Base-by-base conservation (phyloP, 2,888 invertebrate genomes). In the Dorcus parallelipipedus region DNA sequence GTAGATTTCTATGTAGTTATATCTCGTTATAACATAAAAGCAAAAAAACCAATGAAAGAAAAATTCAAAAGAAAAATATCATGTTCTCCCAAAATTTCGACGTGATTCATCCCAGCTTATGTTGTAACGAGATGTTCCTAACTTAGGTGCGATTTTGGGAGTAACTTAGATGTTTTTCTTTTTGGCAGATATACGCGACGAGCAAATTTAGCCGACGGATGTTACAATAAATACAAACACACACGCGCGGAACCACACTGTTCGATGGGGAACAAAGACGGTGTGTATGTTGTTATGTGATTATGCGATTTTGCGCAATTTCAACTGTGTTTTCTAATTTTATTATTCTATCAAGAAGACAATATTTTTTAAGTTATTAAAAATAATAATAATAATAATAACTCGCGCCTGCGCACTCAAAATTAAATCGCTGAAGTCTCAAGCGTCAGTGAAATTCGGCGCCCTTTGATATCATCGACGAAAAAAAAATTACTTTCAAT, bases 141-240 rank as follows among this genome's bases (percentile, higher is more conserved):
- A 47, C 20, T 20, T 53, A 38, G 52, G 40, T n/a, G 38, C 20
- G 39, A 26, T 40, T 49, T 55, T 55, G 78, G 79, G 78, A 78
- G 78, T 78, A 67, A 72, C 68, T 60, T 72, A 79, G 81, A 82
- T 81, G 78, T 81, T 82, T 80, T 82, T 83, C 72, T 76, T 83
- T 83, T 77, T 78, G 80, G 71, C 86, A 88, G 88, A 88, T 86
- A 86, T 86, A 78, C 87, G 86, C 80, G 88, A 88, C 77, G 88
- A 88, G 81, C 86, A 85, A 81, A 87, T 88, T 82, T 88, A 76
- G 38, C 26, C 26, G 26, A 33, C 26, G 26, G 26, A 33, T 33
- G 26, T 33, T 33, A 33, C 20, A 33, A 33, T 33, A 33, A 33
- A 33, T 33, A 33, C 26, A 33, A 33, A 33, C 26, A 33, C 26